Base-by-base conservation (phyloP, 2,888 invertebrate species). In the Eupelmus urozonus region DNA sequence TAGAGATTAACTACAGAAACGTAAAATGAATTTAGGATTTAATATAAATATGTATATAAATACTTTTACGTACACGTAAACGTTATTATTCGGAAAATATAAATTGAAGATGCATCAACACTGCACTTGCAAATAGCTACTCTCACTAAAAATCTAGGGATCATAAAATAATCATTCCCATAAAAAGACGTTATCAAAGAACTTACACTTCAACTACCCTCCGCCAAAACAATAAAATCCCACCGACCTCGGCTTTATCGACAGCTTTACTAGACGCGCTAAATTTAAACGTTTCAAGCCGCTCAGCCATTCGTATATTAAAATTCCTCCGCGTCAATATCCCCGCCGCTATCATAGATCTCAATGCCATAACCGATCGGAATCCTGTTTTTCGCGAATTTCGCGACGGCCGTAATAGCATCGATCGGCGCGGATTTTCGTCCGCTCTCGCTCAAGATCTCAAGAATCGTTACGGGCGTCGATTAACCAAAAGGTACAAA, bases 391-490 rank as follows among this genome's bases (percentile, higher is more conserved):
- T 25, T n/a, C 49, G 27, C 40, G 1, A 34, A 49, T 34, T 40
- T 7, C n/a, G 49, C 29, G 34, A 45, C 45, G 45, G 9, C 9
- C 34, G 9, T 34, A 34, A 34, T 34, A 9, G 34, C 9, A 34
- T 5, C 34, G 34, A 34, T 34, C 34, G 3, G 34, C 3, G 34
- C 3, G 34, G 34, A 34, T 34, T n/a, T n/a, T n/a, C n/a, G 9
- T 34, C 34, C 34, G 9, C 34, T 34, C 34, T 3, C 3, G 34
- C 3, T 5, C 5, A 34, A 34, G 9, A 34, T 5, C 34, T 34
- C 3, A 34, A 34, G 83, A 83, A 83, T 83, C 82, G 81, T 85
- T 84, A 84, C 9, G 9, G 82, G 81, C 65, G 62, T 70, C 82
- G 82, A 83, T 85, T 85, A 82, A 82, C 34, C 82, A 80, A 57